These are phyloP conservation scores for Oenanthe melanoleuca DNA, from an alignment of 2,113 vertebrate genomes.

Conservation along the genomic window DNA sequence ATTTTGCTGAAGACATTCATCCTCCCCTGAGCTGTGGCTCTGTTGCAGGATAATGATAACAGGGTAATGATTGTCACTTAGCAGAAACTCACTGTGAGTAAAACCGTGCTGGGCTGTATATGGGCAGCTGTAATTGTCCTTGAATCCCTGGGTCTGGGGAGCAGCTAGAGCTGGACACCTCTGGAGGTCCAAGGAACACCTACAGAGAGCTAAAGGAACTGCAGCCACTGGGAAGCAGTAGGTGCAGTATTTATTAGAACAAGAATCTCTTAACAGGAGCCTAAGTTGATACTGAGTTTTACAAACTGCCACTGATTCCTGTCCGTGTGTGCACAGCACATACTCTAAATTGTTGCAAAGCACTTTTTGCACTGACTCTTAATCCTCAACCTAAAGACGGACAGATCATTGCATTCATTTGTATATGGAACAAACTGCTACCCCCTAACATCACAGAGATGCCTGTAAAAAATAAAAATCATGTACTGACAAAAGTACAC, in stretches of 20 bases:
- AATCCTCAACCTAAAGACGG: not conserved
- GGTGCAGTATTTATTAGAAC: not conserved
- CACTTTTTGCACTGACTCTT: slow-evolving; percentile 8
- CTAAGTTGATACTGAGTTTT: not conserved
- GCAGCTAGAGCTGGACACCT: not conserved
- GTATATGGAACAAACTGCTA: not conserved
- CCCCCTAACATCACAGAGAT: not conserved
- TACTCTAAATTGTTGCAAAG: not conserved
- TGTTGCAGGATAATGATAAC: not conserved
- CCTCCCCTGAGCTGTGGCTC: not conserved
- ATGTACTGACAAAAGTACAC: not conserved
- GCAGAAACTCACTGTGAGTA: not conserved
- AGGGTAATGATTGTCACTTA: not conserved
- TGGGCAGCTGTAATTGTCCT: not conserved
- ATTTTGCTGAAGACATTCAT: not conserved
- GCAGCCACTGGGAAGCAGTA: not conserved
- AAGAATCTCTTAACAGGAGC: not conserved
- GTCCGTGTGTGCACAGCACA: not conserved
- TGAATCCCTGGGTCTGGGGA: not conserved
- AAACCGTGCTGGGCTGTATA: not conserved
- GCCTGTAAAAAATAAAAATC: not conserved
- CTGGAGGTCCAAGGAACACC: not conserved
- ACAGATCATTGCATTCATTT: not conserved
- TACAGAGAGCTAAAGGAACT: not conserved
- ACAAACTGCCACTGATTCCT: not conserved